These are phyloP conservation scores for Salmo trutta DNA, from an alignment of 2,797 vertebrate species.

Conservation along the genomic window DNA sequence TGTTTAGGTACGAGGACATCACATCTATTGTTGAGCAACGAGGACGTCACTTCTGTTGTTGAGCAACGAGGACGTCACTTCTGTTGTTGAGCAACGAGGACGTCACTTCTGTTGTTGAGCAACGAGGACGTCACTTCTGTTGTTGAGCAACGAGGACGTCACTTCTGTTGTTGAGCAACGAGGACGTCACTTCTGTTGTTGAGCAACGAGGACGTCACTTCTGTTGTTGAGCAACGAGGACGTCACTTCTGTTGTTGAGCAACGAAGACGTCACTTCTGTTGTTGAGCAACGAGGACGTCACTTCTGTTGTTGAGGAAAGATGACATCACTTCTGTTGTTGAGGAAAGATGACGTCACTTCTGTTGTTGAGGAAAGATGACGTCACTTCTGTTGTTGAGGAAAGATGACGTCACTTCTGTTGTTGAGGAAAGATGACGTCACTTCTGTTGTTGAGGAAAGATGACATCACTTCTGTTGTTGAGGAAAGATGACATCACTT, in stretches of 20 bases:
- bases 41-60: neutral
- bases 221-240: too few species aligned
- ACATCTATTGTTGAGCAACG: neutral
- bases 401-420: neutral
- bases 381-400: neutral
- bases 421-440: neutral
- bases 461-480: neutral
- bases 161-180: neutral
- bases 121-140: neutral
- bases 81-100: neutral
- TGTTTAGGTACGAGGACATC: too few species aligned
- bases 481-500: too few species aligned
- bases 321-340: neutral
- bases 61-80: too few species aligned
- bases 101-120: neutral
- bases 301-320: neutral
- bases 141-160: neutral
- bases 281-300: neutral
- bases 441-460: neutral
- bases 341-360: too few species aligned
- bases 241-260: neutral
- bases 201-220: neutral
- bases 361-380: neutral
- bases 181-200: neutral
- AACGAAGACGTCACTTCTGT: neutral